These are phyloP conservation scores for Phodopus roborovskii DNA, from an alignment of 2,113 vertebrate genomes.

Conservation along the genomic window DNA sequence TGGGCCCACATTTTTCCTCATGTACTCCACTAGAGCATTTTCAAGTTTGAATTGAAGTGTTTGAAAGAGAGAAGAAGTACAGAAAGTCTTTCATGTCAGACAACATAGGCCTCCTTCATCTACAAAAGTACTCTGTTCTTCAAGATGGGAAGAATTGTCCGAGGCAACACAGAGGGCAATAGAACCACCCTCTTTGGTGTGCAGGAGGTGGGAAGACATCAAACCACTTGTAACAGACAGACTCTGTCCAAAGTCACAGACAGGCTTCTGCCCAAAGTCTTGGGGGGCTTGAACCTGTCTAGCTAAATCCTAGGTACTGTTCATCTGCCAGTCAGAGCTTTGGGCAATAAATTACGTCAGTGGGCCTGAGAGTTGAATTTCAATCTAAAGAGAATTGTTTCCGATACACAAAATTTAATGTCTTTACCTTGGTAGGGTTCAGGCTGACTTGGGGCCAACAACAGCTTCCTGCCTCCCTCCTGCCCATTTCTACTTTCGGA, in stretches of 20 bases:
- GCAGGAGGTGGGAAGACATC: not conserved
- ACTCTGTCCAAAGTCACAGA: not conserved
- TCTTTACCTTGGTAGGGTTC: not conserved
- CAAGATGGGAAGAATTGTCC: not conserved
- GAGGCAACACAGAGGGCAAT: not conserved
- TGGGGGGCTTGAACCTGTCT: too few relatives aligned
- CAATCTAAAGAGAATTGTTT: not conserved
- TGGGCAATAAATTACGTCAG: not conserved
- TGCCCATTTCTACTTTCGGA: not conserved
- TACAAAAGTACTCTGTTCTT: not conserved
- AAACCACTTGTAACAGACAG: not conserved
- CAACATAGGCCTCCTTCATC: not conserved
- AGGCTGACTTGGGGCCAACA: not conserved
- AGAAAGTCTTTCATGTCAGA: not conserved
- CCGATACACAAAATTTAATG: not conserved
- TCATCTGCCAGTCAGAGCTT: not conserved
- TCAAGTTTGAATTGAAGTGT: not conserved
- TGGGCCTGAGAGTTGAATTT: not conserved
- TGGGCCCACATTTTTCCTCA: not conserved
- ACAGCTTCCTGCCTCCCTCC: not conserved
- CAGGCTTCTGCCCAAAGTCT: not conserved
- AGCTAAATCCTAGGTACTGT: not conserved
- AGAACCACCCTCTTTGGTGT: not conserved
- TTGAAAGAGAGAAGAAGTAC: not conserved
- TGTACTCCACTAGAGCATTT: not conserved